These are phyloP conservation scores for Drosophila bocqueti DNA, from an alignment of 1,140 invertebrate species.

Conservation along the genomic window DNA sequence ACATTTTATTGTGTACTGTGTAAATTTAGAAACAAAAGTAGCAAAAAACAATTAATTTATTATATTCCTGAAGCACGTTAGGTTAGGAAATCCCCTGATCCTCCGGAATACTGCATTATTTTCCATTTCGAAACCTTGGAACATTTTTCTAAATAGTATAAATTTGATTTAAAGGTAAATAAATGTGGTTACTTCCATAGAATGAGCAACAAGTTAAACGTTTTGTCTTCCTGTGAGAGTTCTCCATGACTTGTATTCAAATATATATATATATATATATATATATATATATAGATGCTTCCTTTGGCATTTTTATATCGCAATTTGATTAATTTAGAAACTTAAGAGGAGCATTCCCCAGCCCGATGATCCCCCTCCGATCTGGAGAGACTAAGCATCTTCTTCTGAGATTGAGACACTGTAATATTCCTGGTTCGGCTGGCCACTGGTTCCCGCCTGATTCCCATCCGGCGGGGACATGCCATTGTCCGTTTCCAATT, in stretches of 20 bases:
- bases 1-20: neutral
- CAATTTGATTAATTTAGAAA: constrained; percentile 1
- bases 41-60: constrained; percentile 13
- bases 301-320: neutral
- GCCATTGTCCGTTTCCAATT: neutral
- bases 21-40: neutral
- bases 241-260: constrained; percentile 3
- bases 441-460: neutral
- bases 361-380: neutral
- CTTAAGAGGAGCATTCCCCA: neutral
- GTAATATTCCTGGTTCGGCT: neutral
- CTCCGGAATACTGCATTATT: neutral
- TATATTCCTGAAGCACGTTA: neutral
- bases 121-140: neutral
- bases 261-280: constrained; percentile 1
- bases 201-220: neutral
- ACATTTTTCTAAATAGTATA: neutral
- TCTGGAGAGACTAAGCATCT: neutral
- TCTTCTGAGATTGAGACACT: neutral
- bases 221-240: neutral
- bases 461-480: neutral
- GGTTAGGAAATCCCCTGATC: neutral
- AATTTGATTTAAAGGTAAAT: neutral
- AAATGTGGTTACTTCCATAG: neutral
- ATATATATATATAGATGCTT: no score